Base-by-base conservation (phyloP, 2,888 invertebrate genomes). In the Melangyna quadrimaculata region DNA sequence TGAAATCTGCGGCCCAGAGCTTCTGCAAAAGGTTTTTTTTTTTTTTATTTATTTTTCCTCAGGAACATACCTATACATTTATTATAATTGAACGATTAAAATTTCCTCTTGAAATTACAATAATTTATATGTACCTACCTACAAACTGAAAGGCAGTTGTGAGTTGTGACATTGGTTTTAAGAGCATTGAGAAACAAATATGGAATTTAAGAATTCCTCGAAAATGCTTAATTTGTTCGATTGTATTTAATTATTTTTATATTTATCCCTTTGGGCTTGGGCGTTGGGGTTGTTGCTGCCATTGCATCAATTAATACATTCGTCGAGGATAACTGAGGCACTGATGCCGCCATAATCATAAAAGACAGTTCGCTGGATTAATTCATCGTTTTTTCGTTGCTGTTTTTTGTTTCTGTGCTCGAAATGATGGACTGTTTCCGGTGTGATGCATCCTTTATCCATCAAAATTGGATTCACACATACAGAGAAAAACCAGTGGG, bases 211-310 rank as follows among this genome's bases (percentile, higher is more conserved):
- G 12, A 51, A 35, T 55, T 55, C 12, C 27, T 45, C 10, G n/a
- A 48, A n/a, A 70, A 70, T 53, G 10, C 37, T 83, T 72, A 73
- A 82, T 82, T 73, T 73, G 73, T 70, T 79, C 75, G 71, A 79
- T 79, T 79, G 71, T 79, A 65, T 70, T 65, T 74, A 78, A 74
- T 79, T 84, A 67, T 67, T 51, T 57, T 55, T 51, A 37, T 22
- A 17, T 51, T 35, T 29, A n/a, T 7, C 48, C 48, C 51, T 67
- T 48, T 19, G 9, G 65, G 40, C 22, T 29, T 14, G 8, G 59
- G 35, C n/a, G n/a, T 14, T 17, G 24, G 24, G 12, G 51, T 22
- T 51, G 24, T 24, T 45, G 17, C 14, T 27, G 17, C 22, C 37
- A 17, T 45, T 32, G 51, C 51, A 77, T 19, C 19, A 40, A 35